Base-by-base conservation (phyloP, 2,888 invertebrate species). In the Dione juno region DNA sequence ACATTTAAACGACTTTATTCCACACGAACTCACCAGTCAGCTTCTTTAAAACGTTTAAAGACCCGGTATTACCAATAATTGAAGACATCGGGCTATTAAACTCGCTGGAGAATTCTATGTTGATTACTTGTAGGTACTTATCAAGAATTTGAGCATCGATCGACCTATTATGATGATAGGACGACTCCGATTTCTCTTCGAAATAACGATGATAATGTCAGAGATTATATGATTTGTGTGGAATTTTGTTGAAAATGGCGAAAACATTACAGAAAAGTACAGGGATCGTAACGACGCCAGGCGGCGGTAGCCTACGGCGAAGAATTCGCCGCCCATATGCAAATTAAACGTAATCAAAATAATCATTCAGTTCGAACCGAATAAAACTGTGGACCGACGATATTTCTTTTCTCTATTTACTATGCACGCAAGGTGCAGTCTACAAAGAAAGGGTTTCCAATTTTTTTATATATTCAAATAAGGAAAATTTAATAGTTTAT, bases 291-390 rank as follows among this genome's bases (percentile, higher is more conserved):
- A 87, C 86, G 86, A 85, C 84, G 88, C 80, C 78, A 84, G 82
- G 82, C 87, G 87, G 87, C 82, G 83, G 80, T 76, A 75, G 85
- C 87, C 89, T 81, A 82, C 78, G 89, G 90, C 88, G 80, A 79
- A 78, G 80, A 80, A 80, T 83, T 82, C 86, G 80, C 84, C 84
- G 86, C 83, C 86, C 85, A 85, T 92, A 93, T 93, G 92, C 93
- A 93, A 93, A 93, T 93, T 92, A 92, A 92, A 90, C 85, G 89
- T 89, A 93, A 93, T 93, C 93, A 93, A 93, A 93, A 92, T 92
- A 93, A 92, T 91, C 88, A 92, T 92, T 92, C 88, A 79, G 83
- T 86, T 79, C 82, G 84, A 81, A 75, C 80, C 82, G 79, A 82
- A 82, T 82, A 81, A 83, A 84, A 84, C 79, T 79, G 81, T 78